Evolutionary conservation across 1,140 invertebrate species (phyloP).

Genomic region (Drosophila arizonae): DNA sequence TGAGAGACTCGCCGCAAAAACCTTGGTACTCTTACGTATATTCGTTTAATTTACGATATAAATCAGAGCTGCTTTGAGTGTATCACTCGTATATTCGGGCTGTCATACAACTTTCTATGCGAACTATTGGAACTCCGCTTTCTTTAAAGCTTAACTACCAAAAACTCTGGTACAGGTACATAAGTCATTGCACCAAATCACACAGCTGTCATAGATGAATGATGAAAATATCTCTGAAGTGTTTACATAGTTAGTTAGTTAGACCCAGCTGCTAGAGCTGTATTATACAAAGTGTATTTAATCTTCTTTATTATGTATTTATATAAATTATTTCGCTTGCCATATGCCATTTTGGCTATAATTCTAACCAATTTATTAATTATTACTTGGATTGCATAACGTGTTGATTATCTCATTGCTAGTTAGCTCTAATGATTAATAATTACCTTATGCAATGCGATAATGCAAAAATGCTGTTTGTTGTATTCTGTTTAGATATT

Average conservation of each 20-base stretch:
- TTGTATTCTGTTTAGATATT: not conserved
- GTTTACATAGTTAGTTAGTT: too few species aligned
- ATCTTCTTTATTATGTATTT: not conserved
- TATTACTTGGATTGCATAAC: constrained; percentile 12
- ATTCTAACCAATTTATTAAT: constrained; percentile 21
- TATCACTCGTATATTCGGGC: not conserved
- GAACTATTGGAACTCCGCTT: too few species aligned
- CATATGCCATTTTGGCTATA: not conserved
- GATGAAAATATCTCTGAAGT: not conserved
- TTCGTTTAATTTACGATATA: not conserved
- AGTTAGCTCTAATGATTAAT: constrained; percentile 25
- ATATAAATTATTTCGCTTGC: not conserved
- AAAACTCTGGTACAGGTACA: too few species aligned
- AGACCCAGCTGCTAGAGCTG: too few species aligned
- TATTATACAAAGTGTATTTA: not conserved
- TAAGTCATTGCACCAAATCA: not conserved
- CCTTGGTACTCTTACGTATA: not conserved
- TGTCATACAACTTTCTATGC: not conserved
- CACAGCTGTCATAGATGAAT: not conserved
- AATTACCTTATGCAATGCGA: constrained; percentile 42
- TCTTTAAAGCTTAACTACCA: too few species aligned
- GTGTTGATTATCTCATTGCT: constrained; percentile 20
- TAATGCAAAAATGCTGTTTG: constrained; percentile 11
- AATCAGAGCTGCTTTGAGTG: not conserved
- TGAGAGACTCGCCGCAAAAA: not conserved